Base-by-base conservation (phyloP, 2,888 invertebrate species). In the Macrophya alboannulata region DNA sequence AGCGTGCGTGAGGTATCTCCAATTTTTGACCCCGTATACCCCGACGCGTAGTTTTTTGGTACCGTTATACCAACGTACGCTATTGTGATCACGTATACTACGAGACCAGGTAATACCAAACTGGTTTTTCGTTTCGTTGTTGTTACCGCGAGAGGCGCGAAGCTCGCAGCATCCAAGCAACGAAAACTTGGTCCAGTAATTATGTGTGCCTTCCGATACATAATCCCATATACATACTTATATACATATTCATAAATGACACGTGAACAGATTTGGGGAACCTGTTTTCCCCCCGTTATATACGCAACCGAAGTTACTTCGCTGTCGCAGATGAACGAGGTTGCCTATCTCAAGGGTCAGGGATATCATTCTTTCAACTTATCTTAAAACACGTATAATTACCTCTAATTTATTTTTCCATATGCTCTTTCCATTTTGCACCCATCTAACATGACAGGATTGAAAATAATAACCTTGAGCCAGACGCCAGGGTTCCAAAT, bases 41-140 rank as follows among this genome's bases (percentile, higher is more conserved):
- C 31, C 43, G 62, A 21, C 81, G 37, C 21, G 81, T 81, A 81
- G 81, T 62, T 81, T 81, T 81, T 81, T 40, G 21, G 21, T 81
- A 81, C 81, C 81, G 81, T 81, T 81, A 81, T 43, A 43, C n/a
- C 8, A 62, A 40, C 40, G 59, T 62, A 81, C 81, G 81, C 40
- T 81, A 81, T 81, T 81, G 81, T 81, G 43, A 62, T 81, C 81
- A 62, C 81, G 81, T 81, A 81, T 81, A 81, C 71, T 40, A 72
- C 5, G 37, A 79, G 37, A 81, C 81, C 43, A 40, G 43, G 81
- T 43, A 62, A 43, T 62, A 81, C 77, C 21, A 62, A 62, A 81
- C 81, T 40, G 81, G 81, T 81, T 81, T 81, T 55, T 81, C 62
- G 81, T 81, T 81, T 81, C 62, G 81, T 40, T 62, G 59, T 62